phyloP scores from a whole-genome alignment of 2,113 vertebrate genomes.

The Myotis davidii region DNA sequence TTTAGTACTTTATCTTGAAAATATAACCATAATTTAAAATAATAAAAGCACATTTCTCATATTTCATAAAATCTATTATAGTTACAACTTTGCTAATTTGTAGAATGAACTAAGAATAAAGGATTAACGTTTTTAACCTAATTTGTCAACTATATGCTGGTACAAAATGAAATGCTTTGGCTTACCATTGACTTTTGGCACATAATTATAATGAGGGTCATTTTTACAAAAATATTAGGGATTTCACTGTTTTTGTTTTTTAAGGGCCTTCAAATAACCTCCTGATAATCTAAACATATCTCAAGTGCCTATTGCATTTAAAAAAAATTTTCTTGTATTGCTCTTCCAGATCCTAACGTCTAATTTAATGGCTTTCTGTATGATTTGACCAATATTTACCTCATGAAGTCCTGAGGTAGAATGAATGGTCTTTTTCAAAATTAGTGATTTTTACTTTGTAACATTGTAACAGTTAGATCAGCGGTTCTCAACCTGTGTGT shows the following conservation, averaged over 20 bases:
- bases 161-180: constrained; percentile 42
- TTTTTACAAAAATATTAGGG: constrained; percentile 24
- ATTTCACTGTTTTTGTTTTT: not conserved
- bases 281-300: not conserved
- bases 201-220: not conserved
- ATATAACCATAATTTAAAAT: not conserved
- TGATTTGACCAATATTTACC: constrained; percentile 4
- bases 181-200: constrained; percentile 10
- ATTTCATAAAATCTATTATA: constrained; percentile 19
- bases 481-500: too few species aligned
- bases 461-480: not conserved
- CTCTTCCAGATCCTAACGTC: constrained; percentile 8
- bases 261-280: not conserved
- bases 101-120: constrained; percentile 16
- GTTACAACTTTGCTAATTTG: not conserved
- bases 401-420: not conserved
- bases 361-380: not conserved
- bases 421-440: constrained; percentile 5
- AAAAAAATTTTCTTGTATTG: not conserved
- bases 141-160: not conserved
- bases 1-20: constrained; percentile 55
- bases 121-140: constrained; percentile 16
- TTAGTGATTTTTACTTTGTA: constrained; percentile 41
- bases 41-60: constrained; percentile 14
- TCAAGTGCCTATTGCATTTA: not conserved